Base-by-base conservation (phyloP, 2,888 invertebrate genomes). In the Diarsia brunnea region DNA sequence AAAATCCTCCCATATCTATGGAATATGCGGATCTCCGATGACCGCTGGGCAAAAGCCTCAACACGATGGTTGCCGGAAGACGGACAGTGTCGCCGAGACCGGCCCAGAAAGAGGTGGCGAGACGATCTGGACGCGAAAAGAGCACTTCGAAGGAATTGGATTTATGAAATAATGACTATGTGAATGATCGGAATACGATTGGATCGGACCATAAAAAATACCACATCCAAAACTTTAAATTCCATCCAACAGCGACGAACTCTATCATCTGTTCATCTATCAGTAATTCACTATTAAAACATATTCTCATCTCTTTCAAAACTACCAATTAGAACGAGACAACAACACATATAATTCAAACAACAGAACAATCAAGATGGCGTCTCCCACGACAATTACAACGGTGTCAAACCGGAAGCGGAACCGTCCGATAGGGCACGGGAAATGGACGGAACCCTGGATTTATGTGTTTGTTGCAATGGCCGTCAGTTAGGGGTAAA, bases 361-460 rank as follows among this genome's bases (percentile, higher is more conserved):
- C 64, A 88, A 85, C 90, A 91, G 88, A 91, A 88, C 89, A 87
- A 88, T 90, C 89, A 90, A 89, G 89, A 79, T 86, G 80, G 82
- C 79, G 83, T 83, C 89, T 95, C 95, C 91, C 95, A 95, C 95
- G 94, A 90, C 91, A 93, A 94, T 95, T 94, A 94, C 91, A 89
- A 89, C 82, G 86, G 91, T 92, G 94, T 93, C 91, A 92, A 94
- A 94, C 90, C 95, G 96, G 96, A 95, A 94, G 92, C 89, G 91
- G 91, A 92, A 94, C 94, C 63, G 63, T 24, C 85, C 81, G 88
- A 80, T 82, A 86, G 90, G 84, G 88, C 90, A 89, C 87, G 90
- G 93, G 89, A 89, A 87, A 82, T 79, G 79, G 78, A 81, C 74
- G 75, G 75, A 75, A 79, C 71, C 73, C 55, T 31, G 82, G 82